Conservation (phyloP, 2,113 vertebrate genomes). For the Micronycteris hirsuta region DNA sequence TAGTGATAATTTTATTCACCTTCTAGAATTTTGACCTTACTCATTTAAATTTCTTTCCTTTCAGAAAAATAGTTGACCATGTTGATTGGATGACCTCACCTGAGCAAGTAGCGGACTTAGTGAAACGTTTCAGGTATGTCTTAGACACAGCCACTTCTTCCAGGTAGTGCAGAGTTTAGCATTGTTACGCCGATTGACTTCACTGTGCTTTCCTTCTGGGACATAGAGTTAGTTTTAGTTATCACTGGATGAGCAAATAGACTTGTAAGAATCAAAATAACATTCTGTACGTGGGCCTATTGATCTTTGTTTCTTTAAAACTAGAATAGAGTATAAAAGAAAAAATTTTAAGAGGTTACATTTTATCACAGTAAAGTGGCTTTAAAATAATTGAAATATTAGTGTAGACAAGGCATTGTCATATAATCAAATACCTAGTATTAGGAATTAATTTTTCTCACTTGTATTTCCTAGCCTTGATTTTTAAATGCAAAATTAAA, state of each 20-base stretch:
- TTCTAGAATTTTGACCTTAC: neutral
- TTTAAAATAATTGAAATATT: conserved; percentile 26
- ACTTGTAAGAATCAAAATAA: neutral
- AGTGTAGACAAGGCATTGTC: neutral
- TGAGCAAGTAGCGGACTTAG: conserved; percentile 97
- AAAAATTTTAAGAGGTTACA: neutral
- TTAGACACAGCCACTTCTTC: conserved; percentile 31
- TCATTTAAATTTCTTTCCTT: conserved; percentile 61
- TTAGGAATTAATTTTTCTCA: neutral
- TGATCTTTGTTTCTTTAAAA: conserved; percentile 15
- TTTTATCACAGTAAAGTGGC: conserved; percentile 9
- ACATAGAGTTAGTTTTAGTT: neutral
- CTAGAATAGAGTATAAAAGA: neutral
- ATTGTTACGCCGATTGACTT: neutral
- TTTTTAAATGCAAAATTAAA: conserved; percentile 3
- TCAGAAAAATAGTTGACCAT: conserved; percentile 98
- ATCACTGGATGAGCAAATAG: neutral
- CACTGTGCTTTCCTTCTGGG: neutral
- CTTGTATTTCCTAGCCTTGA: neutral
- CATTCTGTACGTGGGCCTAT: neutral
- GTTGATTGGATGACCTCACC: conserved; percentile 98
- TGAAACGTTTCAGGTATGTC: conserved; percentile 96
- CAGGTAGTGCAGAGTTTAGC: conserved; percentile 22
- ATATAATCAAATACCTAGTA: neutral
- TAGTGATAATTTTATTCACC: neutral